Evolutionary conservation across 1,140 invertebrate genomes (phyloP).

Genomic region (Zeugodacus cucurbitae): DNA sequence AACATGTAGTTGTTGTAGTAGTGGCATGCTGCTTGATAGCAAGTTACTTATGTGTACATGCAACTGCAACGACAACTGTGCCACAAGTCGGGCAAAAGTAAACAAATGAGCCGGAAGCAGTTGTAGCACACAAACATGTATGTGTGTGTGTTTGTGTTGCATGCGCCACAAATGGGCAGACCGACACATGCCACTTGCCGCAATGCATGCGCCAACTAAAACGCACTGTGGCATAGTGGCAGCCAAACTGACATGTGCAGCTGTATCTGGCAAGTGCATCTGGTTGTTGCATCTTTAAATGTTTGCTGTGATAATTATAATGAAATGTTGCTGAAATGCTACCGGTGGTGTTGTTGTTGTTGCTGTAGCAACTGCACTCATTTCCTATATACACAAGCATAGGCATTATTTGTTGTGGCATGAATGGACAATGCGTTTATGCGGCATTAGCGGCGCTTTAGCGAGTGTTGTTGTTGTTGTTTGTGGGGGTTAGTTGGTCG

Average conservation of each 20-base stretch:
- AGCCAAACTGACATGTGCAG: slow-evolving; percentile 6
- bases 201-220: neutral
- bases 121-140: neutral
- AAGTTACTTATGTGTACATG: neutral
- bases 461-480: neutral
- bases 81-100: slow-evolving; percentile 19
- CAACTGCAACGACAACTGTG: neutral
- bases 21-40: neutral
- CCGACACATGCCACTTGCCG: slow-evolving; percentile 18
- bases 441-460: neutral
- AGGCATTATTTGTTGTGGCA: neutral
- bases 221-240: neutral
- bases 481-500: neutral
- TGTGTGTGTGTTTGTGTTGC: neutral
- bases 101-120: slow-evolving; percentile 37
- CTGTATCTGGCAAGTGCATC: slow-evolving; percentile 34
- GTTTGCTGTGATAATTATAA: slow-evolving; percentile 38
- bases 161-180: slow-evolving; percentile 11
- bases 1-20: neutral
- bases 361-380: neutral
- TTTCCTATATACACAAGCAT: neutral
- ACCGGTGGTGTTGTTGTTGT: neutral
- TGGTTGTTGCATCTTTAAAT: slow-evolving; percentile 30
- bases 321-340: slow-evolving; percentile 30
- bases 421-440: slow-evolving; percentile 20